Conservation (phyloP, 1,140 invertebrate genomes). For the Drosophila yakuba region DNA sequence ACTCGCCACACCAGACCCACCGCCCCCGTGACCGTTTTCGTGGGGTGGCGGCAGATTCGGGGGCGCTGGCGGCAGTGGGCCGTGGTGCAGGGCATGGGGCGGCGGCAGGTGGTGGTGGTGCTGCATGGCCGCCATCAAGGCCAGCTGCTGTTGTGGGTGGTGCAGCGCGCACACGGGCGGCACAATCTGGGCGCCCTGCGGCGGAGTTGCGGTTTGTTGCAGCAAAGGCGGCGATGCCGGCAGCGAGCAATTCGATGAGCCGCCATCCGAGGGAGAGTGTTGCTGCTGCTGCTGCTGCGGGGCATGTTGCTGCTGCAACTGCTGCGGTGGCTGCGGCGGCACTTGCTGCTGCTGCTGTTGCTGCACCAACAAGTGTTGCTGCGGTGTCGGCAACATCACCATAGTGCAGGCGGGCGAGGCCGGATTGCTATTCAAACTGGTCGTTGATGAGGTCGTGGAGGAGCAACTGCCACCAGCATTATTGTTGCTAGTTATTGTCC, state of each 20-base stretch:
- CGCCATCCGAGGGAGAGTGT: conserved; percentile 66
- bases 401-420: conserved; percentile 61
- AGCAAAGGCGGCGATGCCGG: conserved; percentile 74
- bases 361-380: conserved; percentile 45
- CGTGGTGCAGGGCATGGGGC: conserved; percentile 42
- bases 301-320: conserved; percentile 37
- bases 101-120: conserved; percentile 66
- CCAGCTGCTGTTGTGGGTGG: conserved; percentile 81
- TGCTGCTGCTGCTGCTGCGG: conserved; percentile 48
- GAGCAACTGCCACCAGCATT: conserved; percentile 66
- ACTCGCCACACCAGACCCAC: neutral
- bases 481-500: conserved; percentile 45
- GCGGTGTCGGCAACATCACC: conserved; percentile 67
- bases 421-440: conserved; percentile 68
- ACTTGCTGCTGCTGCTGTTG: conserved; percentile 34
- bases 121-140: conserved; percentile 78
- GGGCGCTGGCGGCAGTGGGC: conserved; percentile 35
- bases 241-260: conserved; percentile 67
- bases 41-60: conserved; percentile 51
- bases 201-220: conserved; percentile 74
- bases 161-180: conserved; percentile 80
- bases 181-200: conserved; percentile 75
- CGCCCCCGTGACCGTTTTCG: conserved; percentile 66
- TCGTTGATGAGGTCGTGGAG: conserved; percentile 64
- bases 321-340: conserved; percentile 30